Percentiles rank a stretch among this genome's conserved stretches.
Conservation (phyloP, 2,888 invertebrate genomes). For the Trachelus iudaicus region DNA sequence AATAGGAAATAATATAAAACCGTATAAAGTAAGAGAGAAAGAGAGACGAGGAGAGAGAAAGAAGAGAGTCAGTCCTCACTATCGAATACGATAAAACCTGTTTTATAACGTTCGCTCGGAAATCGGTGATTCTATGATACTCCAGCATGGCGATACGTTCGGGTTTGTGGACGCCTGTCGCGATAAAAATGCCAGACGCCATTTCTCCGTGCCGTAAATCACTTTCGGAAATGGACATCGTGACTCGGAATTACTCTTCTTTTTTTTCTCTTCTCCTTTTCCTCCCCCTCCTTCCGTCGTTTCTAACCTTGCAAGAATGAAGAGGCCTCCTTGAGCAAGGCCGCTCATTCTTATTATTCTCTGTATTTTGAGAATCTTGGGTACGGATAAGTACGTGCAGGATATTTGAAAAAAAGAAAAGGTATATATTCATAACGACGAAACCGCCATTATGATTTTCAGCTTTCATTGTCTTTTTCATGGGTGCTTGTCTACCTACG, state of each 20-base stretch:
- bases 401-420: not conserved
- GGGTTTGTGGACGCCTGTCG: slow-evolving; percentile 4
- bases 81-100: not conserved
- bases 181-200: slow-evolving; percentile 9
- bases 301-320: not conserved
- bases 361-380: not conserved
- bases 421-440: not conserved
- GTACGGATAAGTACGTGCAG: not conserved
- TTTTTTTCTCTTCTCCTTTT: not conserved
- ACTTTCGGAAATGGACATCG: not conserved
- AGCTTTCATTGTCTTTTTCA: not conserved
- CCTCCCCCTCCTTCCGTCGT: not conserved
- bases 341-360: not conserved
- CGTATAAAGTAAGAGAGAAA: not conserved
- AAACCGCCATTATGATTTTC: not conserved
- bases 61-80: not conserved
- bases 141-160: not conserved
- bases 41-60: not conserved
- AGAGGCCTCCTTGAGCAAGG: not conserved
- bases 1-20: not conserved
- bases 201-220: slow-evolving; percentile 5
- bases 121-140: not conserved
- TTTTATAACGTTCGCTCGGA: slow-evolving; percentile 5
- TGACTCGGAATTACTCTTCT: not conserved
- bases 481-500: not conserved